Percentiles rank a stretch among this genome's conserved stretches.
Conservation (phyloP, 92 coral and sea anemone genomes). For the Epizoanthus scotinus region DNA sequence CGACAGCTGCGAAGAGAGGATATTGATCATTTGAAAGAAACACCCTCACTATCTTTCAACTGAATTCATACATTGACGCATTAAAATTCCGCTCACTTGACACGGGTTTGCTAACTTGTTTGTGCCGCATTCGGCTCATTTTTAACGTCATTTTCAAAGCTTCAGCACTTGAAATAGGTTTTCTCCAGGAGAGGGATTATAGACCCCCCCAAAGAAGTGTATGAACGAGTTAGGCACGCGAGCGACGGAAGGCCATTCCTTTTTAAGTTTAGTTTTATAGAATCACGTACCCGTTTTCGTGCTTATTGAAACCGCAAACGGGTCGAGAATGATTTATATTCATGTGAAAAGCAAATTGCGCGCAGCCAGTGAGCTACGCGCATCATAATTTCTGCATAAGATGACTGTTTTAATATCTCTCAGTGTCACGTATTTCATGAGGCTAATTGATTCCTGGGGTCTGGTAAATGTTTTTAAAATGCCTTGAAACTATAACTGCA, state of each 20-base stretch:
- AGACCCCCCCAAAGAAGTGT: slow-evolving; percentile 45
- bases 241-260: slow-evolving; percentile 19
- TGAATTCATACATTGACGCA: slow-evolving; percentile 31
- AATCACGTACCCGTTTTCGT: slow-evolving; percentile 20
- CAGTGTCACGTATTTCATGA: slow-evolving; percentile 23
- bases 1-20: slow-evolving; percentile 28
- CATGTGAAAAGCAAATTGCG: not conserved
- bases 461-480: slow-evolving; percentile 46
- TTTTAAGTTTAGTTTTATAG: not conserved
- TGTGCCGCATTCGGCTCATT: slow-evolving; percentile 35
- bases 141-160: slow-evolving; percentile 27
- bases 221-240: slow-evolving; percentile 35
- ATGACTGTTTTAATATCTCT: not conserved
- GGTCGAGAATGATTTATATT: not conserved
- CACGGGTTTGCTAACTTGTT: slow-evolving; percentile 28
- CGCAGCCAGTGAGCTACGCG: not conserved
- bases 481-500: slow-evolving; percentile 37
- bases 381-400: not conserved
- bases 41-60: slow-evolving; percentile 28
- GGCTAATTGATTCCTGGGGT: slow-evolving; percentile 51
- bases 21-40: slow-evolving; percentile 15
- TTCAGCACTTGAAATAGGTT: slow-evolving; percentile 29
- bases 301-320: not conserved
- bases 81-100: slow-evolving; percentile 35
- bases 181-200: slow-evolving; percentile 16